These are phyloP conservation scores for Tanypteryx hageni DNA, from an alignment of 2,888 invertebrate genomes.

Conservation along the genomic window DNA sequence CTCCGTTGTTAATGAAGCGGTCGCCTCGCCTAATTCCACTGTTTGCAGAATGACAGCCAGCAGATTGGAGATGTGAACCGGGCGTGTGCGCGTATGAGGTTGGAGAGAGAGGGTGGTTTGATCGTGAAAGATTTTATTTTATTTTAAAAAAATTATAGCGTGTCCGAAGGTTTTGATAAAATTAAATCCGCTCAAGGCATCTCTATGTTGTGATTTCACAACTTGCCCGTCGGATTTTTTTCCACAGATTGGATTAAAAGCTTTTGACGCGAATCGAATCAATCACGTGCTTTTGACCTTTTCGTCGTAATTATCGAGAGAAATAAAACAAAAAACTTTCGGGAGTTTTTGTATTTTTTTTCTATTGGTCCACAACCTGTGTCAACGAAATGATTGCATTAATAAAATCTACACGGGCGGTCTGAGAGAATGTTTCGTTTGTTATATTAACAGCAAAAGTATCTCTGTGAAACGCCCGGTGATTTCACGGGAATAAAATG, in stretches of 20 bases:
- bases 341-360: too few relatives aligned
- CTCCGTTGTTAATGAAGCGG: constrained; percentile 51
- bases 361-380: background rate
- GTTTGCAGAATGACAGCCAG: constrained; percentile 31
- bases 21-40: constrained; percentile 45
- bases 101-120: background rate
- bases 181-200: constrained; percentile 28
- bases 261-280: constrained; percentile 46
- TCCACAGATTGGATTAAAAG: constrained; percentile 53
- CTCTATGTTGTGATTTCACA: constrained; percentile 40
- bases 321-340: background rate
- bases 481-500: background rate
- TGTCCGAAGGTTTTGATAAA: constrained; percentile 27
- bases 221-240: background rate
- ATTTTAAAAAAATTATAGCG: background rate
- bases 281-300: constrained; percentile 17
- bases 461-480: background rate
- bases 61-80: background rate
- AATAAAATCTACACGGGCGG: background rate
- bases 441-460: background rate
- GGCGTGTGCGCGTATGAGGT: background rate
- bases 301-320: background rate
- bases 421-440: background rate
- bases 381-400: constrained; percentile 7
- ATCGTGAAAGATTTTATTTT: background rate